Evolutionary conservation across 2,113 vertebrate species (phyloP).

Genomic region (Electrona antarctica): DNA sequence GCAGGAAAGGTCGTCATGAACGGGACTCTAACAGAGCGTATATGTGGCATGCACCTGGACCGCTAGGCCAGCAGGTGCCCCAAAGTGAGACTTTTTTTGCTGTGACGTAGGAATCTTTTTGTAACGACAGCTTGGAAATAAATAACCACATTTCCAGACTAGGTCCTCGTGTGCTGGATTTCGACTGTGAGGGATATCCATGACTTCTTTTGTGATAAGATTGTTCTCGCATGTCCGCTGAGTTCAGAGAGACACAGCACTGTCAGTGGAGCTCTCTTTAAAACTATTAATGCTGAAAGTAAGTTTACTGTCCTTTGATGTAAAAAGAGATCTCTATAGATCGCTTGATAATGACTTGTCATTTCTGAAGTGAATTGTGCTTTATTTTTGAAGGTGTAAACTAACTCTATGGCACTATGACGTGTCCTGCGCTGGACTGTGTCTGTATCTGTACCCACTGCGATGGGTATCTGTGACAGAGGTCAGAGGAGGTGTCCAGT

Average conservation of each 20-base stretch:
- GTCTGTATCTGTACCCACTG: neutral
- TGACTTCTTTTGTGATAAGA: slow-evolving; percentile 1
- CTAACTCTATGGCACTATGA: slow-evolving; percentile 22
- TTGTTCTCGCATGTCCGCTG: neutral
- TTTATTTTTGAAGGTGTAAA: neutral
- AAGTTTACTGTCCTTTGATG: no score
- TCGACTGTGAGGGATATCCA: neutral
- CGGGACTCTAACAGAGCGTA: no score
- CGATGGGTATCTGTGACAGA: slow-evolving; percentile 14
- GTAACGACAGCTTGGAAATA: no score
- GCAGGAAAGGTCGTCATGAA: no score
- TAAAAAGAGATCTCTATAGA: no score
- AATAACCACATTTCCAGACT: no score
- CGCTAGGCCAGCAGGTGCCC: no score
- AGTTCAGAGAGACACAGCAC: neutral
- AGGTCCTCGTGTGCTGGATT: neutral
- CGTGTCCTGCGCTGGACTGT: neutral
- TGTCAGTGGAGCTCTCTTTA: neutral
- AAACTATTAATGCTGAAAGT: neutral
- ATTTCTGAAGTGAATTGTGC: no score
- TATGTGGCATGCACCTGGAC: no score
- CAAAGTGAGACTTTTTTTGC: no score
- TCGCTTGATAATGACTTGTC: no score
- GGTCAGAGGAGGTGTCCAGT: slow-evolving; percentile 37
- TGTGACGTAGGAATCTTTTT: no score